phyloP scores from a whole-genome alignment of 2,888 invertebrate species.

The Caenorhabditis panamensis region DNA sequence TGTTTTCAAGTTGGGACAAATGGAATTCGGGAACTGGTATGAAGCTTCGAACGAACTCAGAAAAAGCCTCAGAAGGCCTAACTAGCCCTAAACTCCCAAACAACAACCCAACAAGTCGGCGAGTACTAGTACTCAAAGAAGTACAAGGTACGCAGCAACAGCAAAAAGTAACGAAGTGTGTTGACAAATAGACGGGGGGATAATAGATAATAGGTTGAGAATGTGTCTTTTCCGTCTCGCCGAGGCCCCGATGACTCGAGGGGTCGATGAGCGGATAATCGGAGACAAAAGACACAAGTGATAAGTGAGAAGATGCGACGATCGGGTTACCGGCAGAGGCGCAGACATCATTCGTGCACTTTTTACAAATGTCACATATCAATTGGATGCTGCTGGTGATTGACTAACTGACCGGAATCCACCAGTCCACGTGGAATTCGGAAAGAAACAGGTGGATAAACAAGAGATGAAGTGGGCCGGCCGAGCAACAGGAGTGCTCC shows the following conservation, averaged over 20 bases:
- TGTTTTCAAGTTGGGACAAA: too few species aligned
- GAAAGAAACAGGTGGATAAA: conserved; percentile 45
- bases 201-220: neutral
- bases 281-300: conserved; percentile 11
- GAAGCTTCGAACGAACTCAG: too few species aligned
- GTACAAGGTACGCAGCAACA: too few species aligned
- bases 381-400: too few species aligned
- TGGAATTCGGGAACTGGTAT: too few species aligned
- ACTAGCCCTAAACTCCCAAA: too few species aligned
- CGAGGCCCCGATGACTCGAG: too few species aligned
- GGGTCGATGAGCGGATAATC: neutral
- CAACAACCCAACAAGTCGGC: too few species aligned
- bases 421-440: conserved; percentile 16
- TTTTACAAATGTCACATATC: conserved; percentile 15
- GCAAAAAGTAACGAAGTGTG: too few species aligned
- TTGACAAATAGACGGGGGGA: too few species aligned
- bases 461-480: conserved; percentile 30
- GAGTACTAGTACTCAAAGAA: too few species aligned
- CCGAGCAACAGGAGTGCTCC: conserved; percentile 10
- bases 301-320: conserved; percentile 20
- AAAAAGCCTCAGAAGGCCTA: too few species aligned
- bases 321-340: conserved; percentile 23
- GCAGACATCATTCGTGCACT: neutral
- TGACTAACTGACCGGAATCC: neutral
- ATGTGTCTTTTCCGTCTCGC: neutral